phyloP scores from a whole-genome alignment of 2,113 vertebrate genomes.

The Anas platyrhynchos region DNA sequence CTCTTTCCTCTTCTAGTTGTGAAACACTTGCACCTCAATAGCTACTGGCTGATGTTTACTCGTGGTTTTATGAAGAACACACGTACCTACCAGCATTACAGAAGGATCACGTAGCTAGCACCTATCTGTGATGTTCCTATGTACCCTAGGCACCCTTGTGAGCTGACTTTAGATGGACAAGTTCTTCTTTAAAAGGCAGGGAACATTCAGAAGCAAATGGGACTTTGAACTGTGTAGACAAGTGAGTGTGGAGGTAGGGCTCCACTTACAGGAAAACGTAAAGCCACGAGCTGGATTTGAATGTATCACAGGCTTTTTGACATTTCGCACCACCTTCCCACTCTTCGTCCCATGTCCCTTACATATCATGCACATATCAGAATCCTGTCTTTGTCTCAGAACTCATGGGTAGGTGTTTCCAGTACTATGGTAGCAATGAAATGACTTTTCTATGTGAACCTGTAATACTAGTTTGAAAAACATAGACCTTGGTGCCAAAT shows the following conservation, averaged over 20 bases:
- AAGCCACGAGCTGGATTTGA: neutral
- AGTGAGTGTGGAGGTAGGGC: neutral
- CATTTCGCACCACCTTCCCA: neutral
- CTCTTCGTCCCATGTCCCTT: neutral
- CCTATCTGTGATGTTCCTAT: neutral
- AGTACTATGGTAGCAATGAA: neutral
- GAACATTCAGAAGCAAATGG: neutral
- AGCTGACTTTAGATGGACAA: neutral
- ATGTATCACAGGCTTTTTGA: neutral
- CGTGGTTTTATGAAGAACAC: neutral
- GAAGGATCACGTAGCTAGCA: neutral
- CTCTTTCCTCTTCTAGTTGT: neutral
- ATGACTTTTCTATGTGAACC: neutral
- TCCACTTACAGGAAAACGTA: neutral
- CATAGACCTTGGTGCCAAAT: neutral
- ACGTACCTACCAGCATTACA: neutral
- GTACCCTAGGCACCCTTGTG: neutral
- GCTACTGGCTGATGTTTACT: neutral
- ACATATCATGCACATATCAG: neutral
- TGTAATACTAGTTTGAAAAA: neutral
- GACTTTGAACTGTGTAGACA: neutral
- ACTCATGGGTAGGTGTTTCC: neutral
- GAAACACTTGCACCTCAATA: neutral
- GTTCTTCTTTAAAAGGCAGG: neutral
- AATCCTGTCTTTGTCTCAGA: neutral